These are phyloP conservation scores for Noctilio leporinus DNA, from an alignment of 2,113 vertebrate species.

Conservation along the genomic window DNA sequence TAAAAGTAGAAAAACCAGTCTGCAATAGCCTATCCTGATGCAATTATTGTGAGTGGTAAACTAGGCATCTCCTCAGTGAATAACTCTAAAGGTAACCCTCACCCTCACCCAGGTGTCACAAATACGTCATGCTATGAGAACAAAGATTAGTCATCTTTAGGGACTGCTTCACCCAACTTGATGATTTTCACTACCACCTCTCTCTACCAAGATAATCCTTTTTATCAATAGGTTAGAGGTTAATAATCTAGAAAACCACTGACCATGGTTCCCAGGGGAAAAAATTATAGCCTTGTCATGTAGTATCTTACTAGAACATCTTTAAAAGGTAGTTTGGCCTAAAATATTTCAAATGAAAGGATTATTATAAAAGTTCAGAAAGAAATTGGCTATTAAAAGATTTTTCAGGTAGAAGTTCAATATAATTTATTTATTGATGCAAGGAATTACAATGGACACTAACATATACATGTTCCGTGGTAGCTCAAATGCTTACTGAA, in stretches of 20 bases:
- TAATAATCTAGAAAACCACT: background rate
- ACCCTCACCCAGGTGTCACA: background rate
- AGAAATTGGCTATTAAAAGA: background rate
- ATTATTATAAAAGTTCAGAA: conserved; percentile 6
- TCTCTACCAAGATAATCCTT: background rate
- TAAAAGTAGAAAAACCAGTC: background rate
- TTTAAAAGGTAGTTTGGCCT: background rate
- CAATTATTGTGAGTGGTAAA: background rate
- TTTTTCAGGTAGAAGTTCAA: conserved; percentile 1
- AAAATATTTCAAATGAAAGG: background rate
- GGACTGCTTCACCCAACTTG: background rate
- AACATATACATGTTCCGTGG: background rate
- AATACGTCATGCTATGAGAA: background rate
- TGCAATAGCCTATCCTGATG: background rate
- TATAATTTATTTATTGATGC: background rate
- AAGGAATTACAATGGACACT: background rate
- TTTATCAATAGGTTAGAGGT: background rate
- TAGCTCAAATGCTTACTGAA: background rate
- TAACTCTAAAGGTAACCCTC: background rate
- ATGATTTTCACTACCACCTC: background rate
- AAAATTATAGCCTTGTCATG: background rate
- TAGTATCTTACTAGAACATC: background rate
- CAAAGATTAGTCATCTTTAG: background rate
- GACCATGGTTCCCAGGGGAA: background rate
- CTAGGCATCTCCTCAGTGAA: background rate